A percentile compares a stretch with the other conserved stretches of the same genome.
phyloP scores from a whole-genome alignment of 2,113 vertebrate genomes.

The Madoqua kirkii region DNA sequence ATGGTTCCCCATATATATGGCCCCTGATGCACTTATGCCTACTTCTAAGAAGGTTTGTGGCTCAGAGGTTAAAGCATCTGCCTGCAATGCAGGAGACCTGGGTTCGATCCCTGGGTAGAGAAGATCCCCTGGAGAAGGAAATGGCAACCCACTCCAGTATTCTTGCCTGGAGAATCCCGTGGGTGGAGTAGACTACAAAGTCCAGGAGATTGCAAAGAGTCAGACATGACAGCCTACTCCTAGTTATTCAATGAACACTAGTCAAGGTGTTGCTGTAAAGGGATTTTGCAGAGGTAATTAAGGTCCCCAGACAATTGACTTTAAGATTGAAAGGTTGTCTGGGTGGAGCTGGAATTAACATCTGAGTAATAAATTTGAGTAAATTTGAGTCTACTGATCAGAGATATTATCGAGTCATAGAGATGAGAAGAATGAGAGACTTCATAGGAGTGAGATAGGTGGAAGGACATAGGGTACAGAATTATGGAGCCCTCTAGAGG shows the following conservation, averaged over 20 bases:
- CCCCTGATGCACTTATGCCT: fast-evolving
- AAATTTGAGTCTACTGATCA: background rate
- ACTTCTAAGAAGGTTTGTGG: background rate
- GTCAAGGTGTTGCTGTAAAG: background rate
- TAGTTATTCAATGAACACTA: background rate
- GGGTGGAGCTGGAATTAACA: background rate
- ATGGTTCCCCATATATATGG: background rate
- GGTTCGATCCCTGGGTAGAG: too few relatives aligned
- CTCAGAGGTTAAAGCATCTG: too few relatives aligned
- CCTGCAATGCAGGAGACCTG: too few relatives aligned
- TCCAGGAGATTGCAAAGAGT: too few relatives aligned
- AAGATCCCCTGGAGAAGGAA: too few relatives aligned
- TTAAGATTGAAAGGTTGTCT: background rate
- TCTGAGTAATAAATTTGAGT: background rate
- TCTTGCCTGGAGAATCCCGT: too few relatives aligned
- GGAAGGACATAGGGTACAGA: fast-evolving
- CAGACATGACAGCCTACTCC: fast-evolving
- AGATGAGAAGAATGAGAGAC: background rate
- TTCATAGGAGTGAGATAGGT: background rate
- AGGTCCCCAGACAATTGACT: background rate
- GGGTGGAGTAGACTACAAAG: too few relatives aligned
- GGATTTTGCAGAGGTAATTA: background rate
- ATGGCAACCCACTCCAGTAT: too few relatives aligned
- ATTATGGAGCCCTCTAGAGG: background rate
- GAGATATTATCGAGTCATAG: too few relatives aligned